Evolutionary conservation across 2,113 vertebrate genomes (phyloP).

Genomic region (Vulpes vulpes): DNA sequence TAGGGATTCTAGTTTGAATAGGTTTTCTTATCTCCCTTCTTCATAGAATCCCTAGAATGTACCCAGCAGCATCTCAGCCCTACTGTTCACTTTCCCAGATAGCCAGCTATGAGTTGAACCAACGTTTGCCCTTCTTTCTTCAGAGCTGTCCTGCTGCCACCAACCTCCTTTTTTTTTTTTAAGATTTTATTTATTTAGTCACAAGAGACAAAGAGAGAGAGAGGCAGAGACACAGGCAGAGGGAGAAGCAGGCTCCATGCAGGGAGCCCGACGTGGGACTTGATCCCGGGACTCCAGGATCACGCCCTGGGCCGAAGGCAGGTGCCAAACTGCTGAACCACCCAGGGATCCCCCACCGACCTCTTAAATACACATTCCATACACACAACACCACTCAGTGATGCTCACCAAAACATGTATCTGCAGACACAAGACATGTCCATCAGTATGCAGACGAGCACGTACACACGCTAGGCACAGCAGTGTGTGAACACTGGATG

Average conservation of each 20-base stretch:
- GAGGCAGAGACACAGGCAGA: too few relatives aligned
- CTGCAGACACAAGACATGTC: neutral
- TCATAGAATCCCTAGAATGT: neutral
- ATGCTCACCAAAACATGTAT: neutral
- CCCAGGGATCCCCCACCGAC: too few relatives aligned
- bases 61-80: neutral
- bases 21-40: neutral
- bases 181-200: too few relatives aligned
- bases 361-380: neutral
- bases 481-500: too few relatives aligned
- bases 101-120: neutral
- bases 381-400: neutral
- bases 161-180: too few relatives aligned
- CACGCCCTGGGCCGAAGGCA: too few relatives aligned
- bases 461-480: rapidly evolving
- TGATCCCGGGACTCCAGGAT: too few relatives aligned
- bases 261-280: too few relatives aligned
- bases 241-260: too few relatives aligned
- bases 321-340: too few relatives aligned
- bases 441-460: rapidly evolving
- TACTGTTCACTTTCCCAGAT: neutral
- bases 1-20: neutral
- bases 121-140: neutral
- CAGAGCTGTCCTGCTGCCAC: neutral
- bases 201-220: too few relatives aligned